phyloP scores from a whole-genome alignment of 2,797 vertebrate genomes.

The Pangasius macronema region DNA sequence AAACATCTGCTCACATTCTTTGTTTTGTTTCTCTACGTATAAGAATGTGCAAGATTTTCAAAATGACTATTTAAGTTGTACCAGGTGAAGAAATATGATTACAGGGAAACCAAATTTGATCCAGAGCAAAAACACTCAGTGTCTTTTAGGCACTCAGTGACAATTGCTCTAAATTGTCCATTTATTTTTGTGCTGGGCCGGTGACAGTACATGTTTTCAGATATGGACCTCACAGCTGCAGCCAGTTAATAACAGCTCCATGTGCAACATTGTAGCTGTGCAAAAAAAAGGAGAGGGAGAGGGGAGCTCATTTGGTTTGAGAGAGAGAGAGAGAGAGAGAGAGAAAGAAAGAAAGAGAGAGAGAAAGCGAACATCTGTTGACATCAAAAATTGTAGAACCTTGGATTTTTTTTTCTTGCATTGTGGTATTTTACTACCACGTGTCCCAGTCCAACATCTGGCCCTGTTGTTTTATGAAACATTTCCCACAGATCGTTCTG shows the following conservation, averaged over 20 bases:
- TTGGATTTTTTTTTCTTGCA: constrained; percentile 77
- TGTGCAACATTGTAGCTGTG: constrained; percentile 69
- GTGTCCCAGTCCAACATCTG: constrained; percentile 90
- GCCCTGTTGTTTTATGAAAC: constrained; percentile 92
- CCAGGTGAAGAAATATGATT: constrained; percentile 62
- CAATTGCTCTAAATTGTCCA: constrained; percentile 80
- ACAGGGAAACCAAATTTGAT: constrained; percentile 52
- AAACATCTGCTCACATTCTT: constrained; percentile 30
- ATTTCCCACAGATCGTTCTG: constrained; percentile 92
- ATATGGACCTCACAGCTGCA: constrained; percentile 80
- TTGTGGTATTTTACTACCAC: constrained; percentile 90
- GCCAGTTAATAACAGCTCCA: constrained; percentile 81
- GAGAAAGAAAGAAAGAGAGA: constrained; percentile 28
- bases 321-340: constrained; percentile 73
- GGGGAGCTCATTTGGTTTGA: constrained; percentile 63
- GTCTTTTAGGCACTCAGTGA: constrained; percentile 72
- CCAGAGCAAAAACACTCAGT: constrained; percentile 49
- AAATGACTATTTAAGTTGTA: constrained; percentile 56
- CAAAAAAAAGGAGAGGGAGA: constrained; percentile 40
- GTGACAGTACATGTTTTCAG: constrained; percentile 81
- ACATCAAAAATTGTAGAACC: constrained; percentile 85
- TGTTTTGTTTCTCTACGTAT: constrained; percentile 44
- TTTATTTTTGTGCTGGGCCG: constrained; percentile 80
- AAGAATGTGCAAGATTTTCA: constrained; percentile 46
- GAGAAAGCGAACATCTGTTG: constrained; percentile 86